Percentiles rank a stretch among this genome's conserved stretches.
Conservation (phyloP, 1,140 invertebrate species). For the Oryzaephilus surinamensis region DNA sequence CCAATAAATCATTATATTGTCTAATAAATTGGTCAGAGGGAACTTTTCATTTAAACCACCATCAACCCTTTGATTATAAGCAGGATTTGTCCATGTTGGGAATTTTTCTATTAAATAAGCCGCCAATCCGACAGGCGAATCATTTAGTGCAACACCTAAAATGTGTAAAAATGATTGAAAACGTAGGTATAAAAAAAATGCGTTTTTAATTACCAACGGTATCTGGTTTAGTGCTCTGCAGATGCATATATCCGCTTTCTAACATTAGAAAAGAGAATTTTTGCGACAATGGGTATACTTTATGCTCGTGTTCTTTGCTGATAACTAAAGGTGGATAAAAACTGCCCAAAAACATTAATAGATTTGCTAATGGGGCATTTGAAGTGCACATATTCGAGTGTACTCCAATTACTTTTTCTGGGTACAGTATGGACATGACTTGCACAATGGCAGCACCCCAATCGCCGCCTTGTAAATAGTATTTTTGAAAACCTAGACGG, state of each 20-base stretch:
- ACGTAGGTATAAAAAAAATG: background rate
- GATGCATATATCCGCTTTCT: conserved; percentile 70
- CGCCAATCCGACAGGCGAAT: conserved; percentile 63
- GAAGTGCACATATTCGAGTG: conserved; percentile 53
- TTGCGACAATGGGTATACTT: conserved; percentile 50
- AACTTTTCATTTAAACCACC: conserved; percentile 67
- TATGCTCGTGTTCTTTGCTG: conserved; percentile 42
- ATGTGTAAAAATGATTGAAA: background rate
- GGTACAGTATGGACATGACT: conserved; percentile 53
- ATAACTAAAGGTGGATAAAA: conserved; percentile 45
- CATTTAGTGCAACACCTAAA: conserved; percentile 47
- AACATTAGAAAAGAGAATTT: conserved; percentile 42
- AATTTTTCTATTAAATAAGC: conserved; percentile 82
- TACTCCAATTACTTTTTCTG: conserved; percentile 52
- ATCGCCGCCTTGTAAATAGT: conserved; percentile 77
- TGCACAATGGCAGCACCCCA: conserved; percentile 56
- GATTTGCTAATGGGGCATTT: conserved; percentile 26
- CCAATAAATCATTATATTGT: conserved; percentile 79
- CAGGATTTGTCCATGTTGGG: conserved; percentile 54
- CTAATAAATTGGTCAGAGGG: conserved; percentile 63
- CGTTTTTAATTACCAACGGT: conserved; percentile 64
- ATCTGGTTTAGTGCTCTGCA: conserved; percentile 85
- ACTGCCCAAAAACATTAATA: conserved; percentile 43
- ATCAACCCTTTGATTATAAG: conserved; percentile 79
- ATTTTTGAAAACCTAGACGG: conserved; percentile 62